Percentiles rank a stretch among this genome's conserved stretches.
Evolutionary conservation across 2,797 vertebrate genomes (phyloP).

Genomic region (Avahi laniger): DNA sequence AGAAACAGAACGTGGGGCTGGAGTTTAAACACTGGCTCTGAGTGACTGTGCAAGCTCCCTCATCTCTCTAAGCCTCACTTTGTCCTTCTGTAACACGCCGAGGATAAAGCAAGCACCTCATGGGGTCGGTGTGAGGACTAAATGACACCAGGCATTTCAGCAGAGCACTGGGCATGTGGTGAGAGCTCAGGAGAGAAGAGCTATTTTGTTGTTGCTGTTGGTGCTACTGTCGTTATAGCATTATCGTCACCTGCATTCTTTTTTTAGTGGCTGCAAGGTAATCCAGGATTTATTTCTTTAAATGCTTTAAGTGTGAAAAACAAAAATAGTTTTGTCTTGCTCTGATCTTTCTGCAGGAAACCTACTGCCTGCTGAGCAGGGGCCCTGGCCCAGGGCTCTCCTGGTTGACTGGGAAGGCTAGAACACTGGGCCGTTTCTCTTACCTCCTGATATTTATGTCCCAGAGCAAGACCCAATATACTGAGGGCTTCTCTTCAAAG

Average conservation of each 20-base stretch:
- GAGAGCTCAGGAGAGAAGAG: background rate
- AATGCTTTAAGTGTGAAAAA: background rate
- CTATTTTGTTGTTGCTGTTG: rapidly evolving
- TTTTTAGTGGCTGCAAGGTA: background rate
- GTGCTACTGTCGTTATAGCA: rapidly evolving
- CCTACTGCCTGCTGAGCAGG: background rate
- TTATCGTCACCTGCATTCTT: background rate
- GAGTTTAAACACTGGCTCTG: background rate
- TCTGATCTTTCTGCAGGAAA: background rate
- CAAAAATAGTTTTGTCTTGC: background rate
- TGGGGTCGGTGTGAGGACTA: background rate
- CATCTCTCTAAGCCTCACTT: background rate
- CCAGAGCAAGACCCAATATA: background rate
- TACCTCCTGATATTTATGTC: background rate
- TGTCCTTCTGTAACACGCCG: background rate
- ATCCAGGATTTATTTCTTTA: background rate
- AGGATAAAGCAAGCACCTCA: background rate
- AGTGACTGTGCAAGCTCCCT: background rate
- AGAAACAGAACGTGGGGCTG: background rate
- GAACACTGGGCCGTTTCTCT: background rate
- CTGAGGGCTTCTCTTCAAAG: background rate
- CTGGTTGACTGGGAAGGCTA: background rate
- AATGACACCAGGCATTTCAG: rapidly evolving
- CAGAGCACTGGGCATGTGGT: rapidly evolving
- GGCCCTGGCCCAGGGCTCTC: background rate